Evolutionary conservation across 2,113 vertebrate genomes (phyloP).

Genomic region (Gadus chalcogrammus): DNA sequence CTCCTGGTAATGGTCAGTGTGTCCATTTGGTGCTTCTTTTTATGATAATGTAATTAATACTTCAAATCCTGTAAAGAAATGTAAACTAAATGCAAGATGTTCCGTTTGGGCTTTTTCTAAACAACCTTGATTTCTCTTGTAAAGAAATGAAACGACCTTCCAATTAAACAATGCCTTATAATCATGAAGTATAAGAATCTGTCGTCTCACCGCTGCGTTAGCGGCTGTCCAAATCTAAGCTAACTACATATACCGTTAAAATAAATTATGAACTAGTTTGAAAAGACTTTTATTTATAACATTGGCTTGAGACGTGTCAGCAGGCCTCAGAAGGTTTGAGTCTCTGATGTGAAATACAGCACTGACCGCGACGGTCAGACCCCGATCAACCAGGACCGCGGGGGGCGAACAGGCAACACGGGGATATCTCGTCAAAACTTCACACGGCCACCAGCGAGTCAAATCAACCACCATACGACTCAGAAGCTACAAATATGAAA

Average conservation of each 20-base stretch:
- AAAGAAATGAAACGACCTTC: conserved; percentile 53
- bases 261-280: too few relatives aligned
- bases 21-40: conserved; percentile 72
- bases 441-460: conserved; percentile 32
- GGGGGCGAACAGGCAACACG: conserved; percentile 10
- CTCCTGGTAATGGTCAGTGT: conserved; percentile 72
- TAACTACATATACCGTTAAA: not conserved
- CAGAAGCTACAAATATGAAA: conserved; percentile 36
- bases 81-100: conserved; percentile 56
- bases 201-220: not conserved
- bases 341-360: too few relatives aligned
- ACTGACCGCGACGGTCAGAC: too few relatives aligned
- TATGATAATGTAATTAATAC: conserved; percentile 59
- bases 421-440: conserved; percentile 52
- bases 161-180: conserved; percentile 51
- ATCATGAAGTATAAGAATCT: not conserved
- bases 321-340: not conserved
- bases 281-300: conserved; percentile 12
- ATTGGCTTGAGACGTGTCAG: not conserved
- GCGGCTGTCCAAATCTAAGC: conserved; percentile 8
- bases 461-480: conserved; percentile 23
- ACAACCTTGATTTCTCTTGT: conserved; percentile 66
- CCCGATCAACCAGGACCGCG: too few relatives aligned
- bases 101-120: conserved; percentile 59
- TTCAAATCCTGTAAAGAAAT: conserved; percentile 62